A percentile compares a stretch with the other conserved stretches of the same genome.
These are phyloP conservation scores for Nixonia krombeini DNA, from an alignment of 1,140 invertebrate genomes.

Conservation along the genomic window DNA sequence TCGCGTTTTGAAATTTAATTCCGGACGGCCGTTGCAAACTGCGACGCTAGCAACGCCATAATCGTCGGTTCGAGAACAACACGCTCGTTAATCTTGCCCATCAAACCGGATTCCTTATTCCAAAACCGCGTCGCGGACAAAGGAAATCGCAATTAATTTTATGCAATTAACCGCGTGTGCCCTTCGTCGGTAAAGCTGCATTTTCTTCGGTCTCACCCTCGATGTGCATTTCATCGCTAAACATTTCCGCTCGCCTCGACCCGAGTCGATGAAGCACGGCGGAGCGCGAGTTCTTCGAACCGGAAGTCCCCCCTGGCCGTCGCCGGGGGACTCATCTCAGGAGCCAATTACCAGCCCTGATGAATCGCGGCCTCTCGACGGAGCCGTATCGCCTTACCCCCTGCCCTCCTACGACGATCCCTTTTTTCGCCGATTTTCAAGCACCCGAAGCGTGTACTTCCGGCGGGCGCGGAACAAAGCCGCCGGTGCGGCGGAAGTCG, in stretches of 20 bases:
- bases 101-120: too few species aligned
- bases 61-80: too few species aligned
- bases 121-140: too few species aligned
- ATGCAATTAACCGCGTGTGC: too few species aligned
- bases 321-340: slow-evolving; percentile 17
- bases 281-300: slow-evolving; percentile 23
- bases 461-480: not conserved
- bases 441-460: not conserved
- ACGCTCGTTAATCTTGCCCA: too few species aligned
- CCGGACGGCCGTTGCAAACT: too few species aligned
- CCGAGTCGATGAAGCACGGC: not conserved
- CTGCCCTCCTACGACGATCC: too few species aligned
- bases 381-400: slow-evolving; percentile 6
- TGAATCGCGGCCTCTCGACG: slow-evolving; percentile 35
- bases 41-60: too few species aligned
- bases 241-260: slow-evolving; percentile 8
- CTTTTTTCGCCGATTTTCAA: not conserved
- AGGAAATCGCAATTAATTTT: too few species aligned
- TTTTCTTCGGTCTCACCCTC: too few species aligned
- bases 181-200: too few species aligned
- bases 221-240: slow-evolving; percentile 1
- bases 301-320: slow-evolving; percentile 30
- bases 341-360: slow-evolving; percentile 39
- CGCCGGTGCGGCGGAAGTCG: not conserved
- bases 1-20: too few species aligned